These are phyloP conservation scores for Lophius piscatorius DNA, from an alignment of 2,113 vertebrate species.

Conservation along the genomic window DNA sequence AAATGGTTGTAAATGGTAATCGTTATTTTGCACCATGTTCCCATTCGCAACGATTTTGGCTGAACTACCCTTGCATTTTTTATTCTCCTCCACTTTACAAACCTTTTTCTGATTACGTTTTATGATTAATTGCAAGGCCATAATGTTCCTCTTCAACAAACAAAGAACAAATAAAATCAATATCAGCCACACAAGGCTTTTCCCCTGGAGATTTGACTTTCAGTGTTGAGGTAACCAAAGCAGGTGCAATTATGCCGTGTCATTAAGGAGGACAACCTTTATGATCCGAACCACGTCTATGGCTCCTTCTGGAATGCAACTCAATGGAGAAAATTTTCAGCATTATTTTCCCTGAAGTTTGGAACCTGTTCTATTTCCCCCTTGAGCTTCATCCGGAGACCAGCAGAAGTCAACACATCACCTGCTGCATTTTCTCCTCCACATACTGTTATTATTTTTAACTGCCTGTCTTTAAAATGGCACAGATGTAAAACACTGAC, in stretches of 20 bases:
- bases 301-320: constrained; percentile 9
- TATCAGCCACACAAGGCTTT: not conserved
- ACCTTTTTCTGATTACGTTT: constrained; percentile 4
- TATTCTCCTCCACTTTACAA: constrained; percentile 16
- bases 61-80: constrained; percentile 3
- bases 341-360: constrained; percentile 19
- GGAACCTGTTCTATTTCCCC: not conserved
- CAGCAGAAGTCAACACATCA: constrained; percentile 7
- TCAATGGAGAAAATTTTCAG: constrained; percentile 3
- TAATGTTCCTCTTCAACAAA: constrained; percentile 31
- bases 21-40: too few relatives aligned
- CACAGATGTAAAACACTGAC: constrained; percentile 40
- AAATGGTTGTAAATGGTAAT: too few relatives aligned
- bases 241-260: constrained; percentile 13
- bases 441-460: constrained; percentile 22
- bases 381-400: constrained; percentile 9
- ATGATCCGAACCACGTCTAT: not conserved
- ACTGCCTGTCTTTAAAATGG: constrained; percentile 23
- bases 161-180: constrained; percentile 15
- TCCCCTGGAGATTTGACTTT: constrained; percentile 14
- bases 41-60: not conserved
- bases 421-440: constrained; percentile 9
- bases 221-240: constrained; percentile 15
- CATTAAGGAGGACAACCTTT: constrained; percentile 1
- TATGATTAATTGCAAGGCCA: constrained; percentile 46